phyloP scores from a whole-genome alignment of 1,140 invertebrate genomes.

The Neodiprion fabricii region DNA sequence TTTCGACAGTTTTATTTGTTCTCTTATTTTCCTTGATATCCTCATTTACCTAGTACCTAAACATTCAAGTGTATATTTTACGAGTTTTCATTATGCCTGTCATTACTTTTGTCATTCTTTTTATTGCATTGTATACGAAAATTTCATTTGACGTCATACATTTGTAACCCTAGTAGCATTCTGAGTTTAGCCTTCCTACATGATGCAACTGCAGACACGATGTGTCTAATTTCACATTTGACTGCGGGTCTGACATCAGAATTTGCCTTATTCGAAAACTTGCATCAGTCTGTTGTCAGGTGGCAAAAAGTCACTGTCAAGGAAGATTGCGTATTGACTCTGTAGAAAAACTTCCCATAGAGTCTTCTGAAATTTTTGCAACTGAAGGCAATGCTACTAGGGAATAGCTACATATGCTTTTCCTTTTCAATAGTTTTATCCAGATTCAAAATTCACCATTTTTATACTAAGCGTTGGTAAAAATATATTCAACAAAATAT shows the following conservation, averaged over 20 bases:
- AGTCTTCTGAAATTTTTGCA: too few species aligned
- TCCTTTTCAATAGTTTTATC: slow-evolving; percentile 32
- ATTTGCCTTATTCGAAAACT: too few species aligned
- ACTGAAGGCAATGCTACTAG: too few species aligned
- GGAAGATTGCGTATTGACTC: too few species aligned
- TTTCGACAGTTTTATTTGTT: slow-evolving; percentile 18
- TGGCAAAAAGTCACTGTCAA: too few species aligned
- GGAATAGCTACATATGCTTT: slow-evolving; percentile 11
- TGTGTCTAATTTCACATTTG: too few species aligned
- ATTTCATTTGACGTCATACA: neutral
- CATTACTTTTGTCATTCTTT: neutral
- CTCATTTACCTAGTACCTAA: neutral
- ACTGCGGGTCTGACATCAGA: too few species aligned
- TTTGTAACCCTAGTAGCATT: neutral
- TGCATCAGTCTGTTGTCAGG: too few species aligned
- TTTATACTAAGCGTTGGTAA: slow-evolving; percentile 21
- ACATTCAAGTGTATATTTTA: slow-evolving; percentile 10
- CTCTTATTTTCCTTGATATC: neutral
- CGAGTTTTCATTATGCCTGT: neutral
- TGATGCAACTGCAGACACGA: too few species aligned
- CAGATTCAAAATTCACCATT: neutral
- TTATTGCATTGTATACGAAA: neutral
- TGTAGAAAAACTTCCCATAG: too few species aligned
- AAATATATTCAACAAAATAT: too few species aligned
- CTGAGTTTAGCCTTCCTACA: slow-evolving; percentile 8